These are phyloP conservation scores for Urophycis tenuis DNA, from an alignment of 2,797 vertebrate genomes.

Conservation along the genomic window DNA sequence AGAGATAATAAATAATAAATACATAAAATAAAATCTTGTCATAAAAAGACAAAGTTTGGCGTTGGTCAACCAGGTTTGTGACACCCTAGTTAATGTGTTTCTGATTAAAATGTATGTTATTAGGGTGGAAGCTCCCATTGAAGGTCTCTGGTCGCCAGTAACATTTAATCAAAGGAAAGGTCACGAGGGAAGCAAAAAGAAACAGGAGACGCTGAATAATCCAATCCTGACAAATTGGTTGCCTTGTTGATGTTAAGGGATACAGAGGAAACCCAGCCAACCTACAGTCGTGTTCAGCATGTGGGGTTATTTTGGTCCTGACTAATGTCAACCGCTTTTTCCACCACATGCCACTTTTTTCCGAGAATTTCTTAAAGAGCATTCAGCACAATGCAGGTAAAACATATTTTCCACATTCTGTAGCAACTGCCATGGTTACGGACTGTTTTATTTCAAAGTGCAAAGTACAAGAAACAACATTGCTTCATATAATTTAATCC, in stretches of 20 bases:
- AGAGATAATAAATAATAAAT: background rate
- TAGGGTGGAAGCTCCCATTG: constrained; percentile 29
- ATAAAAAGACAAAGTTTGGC: background rate
- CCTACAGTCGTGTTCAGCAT: background rate
- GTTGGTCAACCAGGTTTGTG: background rate
- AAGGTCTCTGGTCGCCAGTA: constrained; percentile 54
- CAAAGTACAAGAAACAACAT: background rate
- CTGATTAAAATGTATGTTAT: constrained; percentile 31
- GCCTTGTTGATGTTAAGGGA: background rate
- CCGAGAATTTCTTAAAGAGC: background rate
- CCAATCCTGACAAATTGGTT: background rate
- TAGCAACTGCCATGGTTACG: background rate
- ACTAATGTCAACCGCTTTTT: background rate
- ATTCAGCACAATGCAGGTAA: background rate
- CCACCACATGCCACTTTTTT: too few relatives aligned
- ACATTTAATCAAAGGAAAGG: constrained; percentile 69
- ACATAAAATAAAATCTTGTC: background rate
- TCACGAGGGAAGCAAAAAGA: constrained; percentile 66
- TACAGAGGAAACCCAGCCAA: constrained; percentile 2
- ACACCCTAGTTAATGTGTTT: background rate
- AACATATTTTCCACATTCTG: background rate
- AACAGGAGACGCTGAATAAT: constrained; percentile 47
- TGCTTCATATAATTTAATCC: background rate
- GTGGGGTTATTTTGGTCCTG: background rate
- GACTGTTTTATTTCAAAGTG: background rate